Evolutionary conservation across 2,113 vertebrate species (phyloP), one percentile per base, ranked within the genome.

Genomic region (Menura novaehollandiae): DNA sequence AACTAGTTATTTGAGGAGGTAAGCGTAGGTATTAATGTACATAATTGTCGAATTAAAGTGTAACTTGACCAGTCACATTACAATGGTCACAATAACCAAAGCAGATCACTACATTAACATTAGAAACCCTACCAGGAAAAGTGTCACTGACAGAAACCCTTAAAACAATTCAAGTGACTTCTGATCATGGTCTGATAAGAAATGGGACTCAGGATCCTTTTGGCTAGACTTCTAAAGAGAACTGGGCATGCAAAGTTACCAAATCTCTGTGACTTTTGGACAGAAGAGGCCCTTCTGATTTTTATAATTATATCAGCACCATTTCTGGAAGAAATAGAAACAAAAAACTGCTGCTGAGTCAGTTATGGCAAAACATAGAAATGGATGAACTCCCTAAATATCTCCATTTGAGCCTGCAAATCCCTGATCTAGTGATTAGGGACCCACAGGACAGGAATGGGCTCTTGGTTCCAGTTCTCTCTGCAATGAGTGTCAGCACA

Each of bases 211-310:
- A 5, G 18, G 4, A 26, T 56, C 52, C 44, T 58, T 37, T 26
- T 68, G 64, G 15, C 19, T 8, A 63, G 22, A 44, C 3, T 51
- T 21, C 10, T 32, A 18, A 79, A 85, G 26, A 60, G 12, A 75
- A 17, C 1, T 6, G 26, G 15, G 6, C 4, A 17, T 28, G 4
- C 23, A 51, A 59, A 63, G 4, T 32, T 46, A 21, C 1, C 13
- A 74, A 74, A 62, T 26, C 6, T 21, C 22, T 30, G 5, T 9
- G 51, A 30, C 16, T 77, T 81, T 75, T 49, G 9, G 18, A 46
- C 8, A 33, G 47, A 68, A 37, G 7, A 71, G 16, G 10, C 0
- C 1, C 8, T 63, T 78, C 8, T 53, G 33, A 74, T 72, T 91
- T 75, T 68, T 53, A 8, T 62, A 67, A 46, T 11, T 8, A 6